Percentiles rank a stretch among this genome's conserved stretches.
Evolutionary conservation across 1,140 invertebrate genomes (phyloP).

Genomic region (Oryzaephilus surinamensis): DNA sequence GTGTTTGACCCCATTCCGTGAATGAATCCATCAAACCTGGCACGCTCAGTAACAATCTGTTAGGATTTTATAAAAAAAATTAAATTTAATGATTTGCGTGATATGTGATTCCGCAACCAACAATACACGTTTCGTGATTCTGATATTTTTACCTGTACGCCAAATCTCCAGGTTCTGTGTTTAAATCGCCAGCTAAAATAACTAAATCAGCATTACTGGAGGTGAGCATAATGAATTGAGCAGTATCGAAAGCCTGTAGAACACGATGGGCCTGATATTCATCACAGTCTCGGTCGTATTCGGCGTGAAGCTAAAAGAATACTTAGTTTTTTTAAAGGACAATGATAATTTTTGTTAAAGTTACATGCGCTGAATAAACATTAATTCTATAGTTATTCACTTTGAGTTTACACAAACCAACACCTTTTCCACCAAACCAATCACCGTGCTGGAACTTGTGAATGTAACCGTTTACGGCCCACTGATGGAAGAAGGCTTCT

Average conservation of each 20-base stretch:
- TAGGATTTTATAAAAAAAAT: slow-evolving; percentile 18
- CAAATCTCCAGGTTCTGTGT: slow-evolving; percentile 77
- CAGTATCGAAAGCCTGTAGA: slow-evolving; percentile 86
- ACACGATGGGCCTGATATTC: slow-evolving; percentile 85
- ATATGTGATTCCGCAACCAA: neutral
- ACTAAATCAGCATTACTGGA: slow-evolving; percentile 64
- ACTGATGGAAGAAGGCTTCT: slow-evolving; percentile 83
- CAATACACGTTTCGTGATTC: slow-evolving; percentile 2
- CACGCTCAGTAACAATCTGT: slow-evolving; percentile 43
- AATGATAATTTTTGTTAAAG: slow-evolving; percentile 25
- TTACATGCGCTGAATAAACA: slow-evolving; percentile 88
- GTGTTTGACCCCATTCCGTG: slow-evolving; percentile 14
- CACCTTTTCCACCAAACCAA: slow-evolving; percentile 96
- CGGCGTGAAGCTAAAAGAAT: slow-evolving; percentile 75
- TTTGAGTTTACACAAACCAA: slow-evolving; percentile 69
- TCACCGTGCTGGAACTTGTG: slow-evolving; percentile 95
- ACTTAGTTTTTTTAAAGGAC: neutral
- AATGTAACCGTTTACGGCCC: slow-evolving; percentile 92
- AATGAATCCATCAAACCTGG: slow-evolving; percentile 36
- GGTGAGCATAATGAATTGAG: slow-evolving; percentile 84
- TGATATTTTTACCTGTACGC: slow-evolving; percentile 53
- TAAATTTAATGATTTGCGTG: neutral
- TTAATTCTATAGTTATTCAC: slow-evolving; percentile 60
- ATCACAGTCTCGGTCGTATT: slow-evolving; percentile 76
- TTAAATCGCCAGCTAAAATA: slow-evolving; percentile 87